Evolutionary conservation across 2,113 vertebrate genomes (phyloP), one percentile per base, ranked within the genome.

Genomic region (Sturnus vulgaris): DNA sequence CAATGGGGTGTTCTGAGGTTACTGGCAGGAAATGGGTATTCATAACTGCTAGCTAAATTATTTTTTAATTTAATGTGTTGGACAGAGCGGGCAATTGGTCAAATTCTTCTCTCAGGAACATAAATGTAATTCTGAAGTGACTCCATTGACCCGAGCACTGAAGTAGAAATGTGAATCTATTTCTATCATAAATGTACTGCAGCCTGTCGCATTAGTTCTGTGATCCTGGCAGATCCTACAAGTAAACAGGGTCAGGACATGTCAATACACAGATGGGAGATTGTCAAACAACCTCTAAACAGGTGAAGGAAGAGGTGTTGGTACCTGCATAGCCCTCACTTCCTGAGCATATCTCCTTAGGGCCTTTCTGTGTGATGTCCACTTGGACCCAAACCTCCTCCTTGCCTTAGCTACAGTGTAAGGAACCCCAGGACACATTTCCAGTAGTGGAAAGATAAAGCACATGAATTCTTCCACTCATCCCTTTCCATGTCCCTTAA

Each of bases 81-180:
- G 63, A 70, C 68, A 90, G 47, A 80, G 63, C 35, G 42, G 71
- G 71, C 5, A 0, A 70, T 60, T 66, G 93, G 87, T 88, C 63
- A 91, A 90, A 82, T 66, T 90, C 71, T 94, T 79, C 90, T 85
- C 78, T 72, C 49, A 52, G 78, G 33, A 73, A 39, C 55, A 44
- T 52, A 82, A 88, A 91, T 63, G 73, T 66, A 94, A 92, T 87
- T 94, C 78, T 93, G 63, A 91, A 91, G 73, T 76, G 87, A 94
- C 71, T 92, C 81, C 66, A 59, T 49, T 95, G 92, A 95, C 93
- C 93, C 71, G 68, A 93, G 87, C 82, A 71, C 63, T 90, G 87
- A 95, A 90, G 87, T 86, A 96, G 92, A 96, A 95, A 96, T 33
- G 60, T 63, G 79, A 71, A 80, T 86, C 52, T 94, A 76, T 95